These are phyloP conservation scores for Spea multiplicata DNA, from an alignment of 2,113 vertebrate genomes.

Conservation along the genomic window DNA sequence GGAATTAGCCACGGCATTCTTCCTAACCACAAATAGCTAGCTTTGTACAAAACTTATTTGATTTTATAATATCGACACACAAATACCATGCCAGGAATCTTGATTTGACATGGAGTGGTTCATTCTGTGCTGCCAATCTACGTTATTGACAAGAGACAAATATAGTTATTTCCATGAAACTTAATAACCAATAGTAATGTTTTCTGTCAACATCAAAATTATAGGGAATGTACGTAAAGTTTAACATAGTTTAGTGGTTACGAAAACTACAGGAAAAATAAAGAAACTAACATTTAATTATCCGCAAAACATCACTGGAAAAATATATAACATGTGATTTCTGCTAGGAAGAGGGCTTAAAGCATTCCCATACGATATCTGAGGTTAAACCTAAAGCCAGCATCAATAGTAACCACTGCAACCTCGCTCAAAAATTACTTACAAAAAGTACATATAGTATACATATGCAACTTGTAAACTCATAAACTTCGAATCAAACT, in stretches of 20 bases:
- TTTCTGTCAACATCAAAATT: neutral
- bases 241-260: neutral
- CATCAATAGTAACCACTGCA: too few species aligned
- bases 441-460: too few species aligned
- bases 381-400: too few species aligned
- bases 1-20: slow-evolving; percentile 1
- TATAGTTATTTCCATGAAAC: neutral
- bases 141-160: neutral
- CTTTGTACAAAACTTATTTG: slow-evolving; percentile 1
- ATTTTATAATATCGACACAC: neutral
- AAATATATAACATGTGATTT: too few species aligned
- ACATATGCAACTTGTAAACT: too few species aligned
- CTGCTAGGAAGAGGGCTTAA: too few species aligned
- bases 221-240: neutral
- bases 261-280: neutral
- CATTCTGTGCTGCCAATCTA: slow-evolving; percentile 2
- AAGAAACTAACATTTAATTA: too few species aligned
- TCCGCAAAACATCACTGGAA: too few species aligned
- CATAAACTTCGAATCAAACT: too few species aligned
- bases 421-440: too few species aligned
- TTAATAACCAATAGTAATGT: neutral
- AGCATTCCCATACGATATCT: too few species aligned
- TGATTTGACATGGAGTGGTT: too few species aligned
- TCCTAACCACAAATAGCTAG: neutral
- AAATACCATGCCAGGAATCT: neutral